Conservation (phyloP, 2,113 vertebrate species). For the Sclerurus mexicanus region DNA sequence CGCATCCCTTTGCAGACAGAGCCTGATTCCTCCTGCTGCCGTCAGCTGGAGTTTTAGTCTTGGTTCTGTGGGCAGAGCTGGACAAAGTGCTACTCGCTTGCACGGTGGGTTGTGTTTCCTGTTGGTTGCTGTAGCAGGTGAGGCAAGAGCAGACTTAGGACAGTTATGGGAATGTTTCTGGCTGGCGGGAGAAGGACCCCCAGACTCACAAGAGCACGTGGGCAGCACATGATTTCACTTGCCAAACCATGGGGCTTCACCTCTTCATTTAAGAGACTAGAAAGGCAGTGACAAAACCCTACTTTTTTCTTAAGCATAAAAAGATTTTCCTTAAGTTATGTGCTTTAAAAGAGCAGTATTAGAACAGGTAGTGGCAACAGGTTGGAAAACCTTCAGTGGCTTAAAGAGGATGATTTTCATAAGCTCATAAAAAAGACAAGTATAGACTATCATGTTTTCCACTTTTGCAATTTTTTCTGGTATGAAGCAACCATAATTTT, state of each 20-base stretch:
- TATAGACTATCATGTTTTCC: neutral
- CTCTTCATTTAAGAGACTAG: neutral
- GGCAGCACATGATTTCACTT: neutral
- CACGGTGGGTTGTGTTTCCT: rapidly evolving
- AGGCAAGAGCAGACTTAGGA: neutral
- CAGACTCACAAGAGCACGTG: neutral
- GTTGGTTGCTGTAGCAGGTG: neutral
- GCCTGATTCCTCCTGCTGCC: neutral
- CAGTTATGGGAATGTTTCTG: neutral
- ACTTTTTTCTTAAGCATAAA: neutral
- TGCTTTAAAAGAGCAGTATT: neutral
- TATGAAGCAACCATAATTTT: neutral
- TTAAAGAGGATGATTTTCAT: neutral
- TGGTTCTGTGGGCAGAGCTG: neutral
- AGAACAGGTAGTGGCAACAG: neutral
- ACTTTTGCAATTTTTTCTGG: neutral
- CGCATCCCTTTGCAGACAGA: neutral
- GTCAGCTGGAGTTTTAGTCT: neutral
- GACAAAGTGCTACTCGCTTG: neutral
- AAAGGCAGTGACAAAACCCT: neutral
- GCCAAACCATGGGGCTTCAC: neutral
- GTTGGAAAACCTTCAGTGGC: neutral
- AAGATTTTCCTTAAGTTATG: neutral
- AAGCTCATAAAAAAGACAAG: neutral
- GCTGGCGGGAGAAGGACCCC: neutral